Evolutionary conservation across 2,888 invertebrate species (phyloP), one percentile per base, ranked within the genome.

Genomic region (Phengaris arion): DNA sequence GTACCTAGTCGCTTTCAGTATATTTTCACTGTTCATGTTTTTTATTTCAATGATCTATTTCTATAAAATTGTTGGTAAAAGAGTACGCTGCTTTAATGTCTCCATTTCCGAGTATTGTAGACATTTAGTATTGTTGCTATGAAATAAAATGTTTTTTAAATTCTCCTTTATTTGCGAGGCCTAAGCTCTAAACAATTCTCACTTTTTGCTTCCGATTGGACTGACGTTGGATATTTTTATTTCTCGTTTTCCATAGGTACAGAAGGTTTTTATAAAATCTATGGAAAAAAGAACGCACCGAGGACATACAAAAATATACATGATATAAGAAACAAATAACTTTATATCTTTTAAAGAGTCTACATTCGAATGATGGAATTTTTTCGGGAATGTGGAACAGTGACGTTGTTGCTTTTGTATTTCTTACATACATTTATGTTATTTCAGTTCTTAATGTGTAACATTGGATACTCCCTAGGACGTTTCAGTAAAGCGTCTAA

Each of bases 1-100:
- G 35, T 72, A 72, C 45, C 35, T 46, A 46, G 69, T 70, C 64
- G 75, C 74, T 75, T 72, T 76, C 76, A 54, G 75, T 76, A 78
- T 75, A 78, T 69, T 55, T 74, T 77, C 69, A 52, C 52, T 72
- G 35, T 51, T 48, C 12, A 72, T 0, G 51, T 54, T 72, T 72
- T 70, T 72, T 51, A 72, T 72, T 72, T 52, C 72, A 72, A 52
- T 72, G 72, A 52, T 72, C 54, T 69, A 72, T 52, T 54, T 72
- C 22, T 72, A 72, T 72, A 72, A 72, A 52, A 51, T 52, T 72
- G 52, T 54, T 35, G 51, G 15, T 12, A 72, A 68, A 45, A 6
- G 12, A 46, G 45, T 46, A 46, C 64, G 22, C 35, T 64, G 51
- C 52, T 72, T 72, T 45, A 72, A 10, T 54, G 35, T 6, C 35